Percentiles rank a stretch among this genome's conserved stretches.
These are phyloP conservation scores for Littorina saxatilis DNA, from an alignment of 1,140 invertebrate species.

Conservation along the genomic window DNA sequence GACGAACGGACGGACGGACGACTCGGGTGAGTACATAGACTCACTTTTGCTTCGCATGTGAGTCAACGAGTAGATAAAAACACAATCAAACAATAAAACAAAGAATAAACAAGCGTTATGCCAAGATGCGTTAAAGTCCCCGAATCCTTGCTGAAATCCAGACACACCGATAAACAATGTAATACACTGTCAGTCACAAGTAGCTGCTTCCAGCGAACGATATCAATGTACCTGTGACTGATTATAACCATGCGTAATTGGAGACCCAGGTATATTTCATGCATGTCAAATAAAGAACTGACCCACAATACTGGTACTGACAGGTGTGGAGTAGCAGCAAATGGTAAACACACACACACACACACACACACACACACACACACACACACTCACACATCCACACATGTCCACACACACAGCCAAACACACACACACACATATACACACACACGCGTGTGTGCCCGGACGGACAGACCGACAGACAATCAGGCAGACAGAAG, in stretches of 20 bases:
- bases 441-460: background rate
- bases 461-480: too few species aligned
- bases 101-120: background rate
- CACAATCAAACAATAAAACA: background rate
- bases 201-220: background rate
- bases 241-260: too few species aligned
- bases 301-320: background rate
- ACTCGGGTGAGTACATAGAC: too few species aligned
- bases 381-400: too few species aligned
- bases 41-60: too few species aligned
- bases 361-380: slow-evolving; percentile 2
- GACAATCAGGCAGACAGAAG: too few species aligned
- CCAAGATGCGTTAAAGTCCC: background rate
- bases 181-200: background rate
- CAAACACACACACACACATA: too few species aligned
- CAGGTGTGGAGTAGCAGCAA: too few species aligned
- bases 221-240: background rate
- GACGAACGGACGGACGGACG: too few species aligned
- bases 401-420: too few species aligned
- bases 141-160: background rate
- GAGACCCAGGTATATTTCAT: background rate
- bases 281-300: background rate
- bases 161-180: background rate
- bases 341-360: too few species aligned
- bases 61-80: too few species aligned